These are phyloP conservation scores for Mormyrus iriodes DNA, from an alignment of 2,113 vertebrate genomes.

Conservation along the genomic window DNA sequence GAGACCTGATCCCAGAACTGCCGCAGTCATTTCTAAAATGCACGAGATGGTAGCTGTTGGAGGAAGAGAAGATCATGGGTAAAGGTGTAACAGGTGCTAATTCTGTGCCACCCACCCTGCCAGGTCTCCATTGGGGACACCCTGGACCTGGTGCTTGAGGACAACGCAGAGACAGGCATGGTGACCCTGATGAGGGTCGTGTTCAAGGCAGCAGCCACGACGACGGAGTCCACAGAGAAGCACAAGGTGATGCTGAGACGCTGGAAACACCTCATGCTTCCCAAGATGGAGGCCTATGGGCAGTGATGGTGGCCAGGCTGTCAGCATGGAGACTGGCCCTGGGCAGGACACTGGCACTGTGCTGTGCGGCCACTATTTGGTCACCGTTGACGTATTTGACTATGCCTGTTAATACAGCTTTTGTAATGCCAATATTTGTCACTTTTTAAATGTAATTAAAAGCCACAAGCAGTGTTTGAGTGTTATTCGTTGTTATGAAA, in stretches of 20 bases:
- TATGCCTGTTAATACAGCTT: background rate
- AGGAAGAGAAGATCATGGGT: background rate
- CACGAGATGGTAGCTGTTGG: background rate
- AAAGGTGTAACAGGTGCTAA: background rate
- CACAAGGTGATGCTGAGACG: slow-evolving; percentile 74
- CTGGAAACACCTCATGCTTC: slow-evolving; percentile 77
- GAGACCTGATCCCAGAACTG: background rate
- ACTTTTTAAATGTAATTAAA: background rate
- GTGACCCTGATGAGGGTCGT: slow-evolving; percentile 78
- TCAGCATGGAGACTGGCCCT: background rate
- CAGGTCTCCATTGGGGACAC: slow-evolving; percentile 89
- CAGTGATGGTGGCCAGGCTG: slow-evolving; percentile 34
- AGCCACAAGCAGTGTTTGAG: background rate
- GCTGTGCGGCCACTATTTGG: background rate
- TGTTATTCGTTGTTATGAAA: background rate
- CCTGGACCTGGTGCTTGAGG: slow-evolving; percentile 75
- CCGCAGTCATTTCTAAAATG: background rate
- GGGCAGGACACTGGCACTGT: background rate
- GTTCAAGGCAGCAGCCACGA: slow-evolving; percentile 63
- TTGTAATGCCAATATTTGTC: background rate
- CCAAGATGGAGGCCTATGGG: slow-evolving; percentile 66
- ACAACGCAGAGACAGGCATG: slow-evolving; percentile 69
- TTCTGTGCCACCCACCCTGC: slow-evolving; percentile 22
- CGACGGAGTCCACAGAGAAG: slow-evolving; percentile 68
- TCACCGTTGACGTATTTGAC: background rate